Percentiles rank a stretch among this genome's conserved stretches.
These are phyloP conservation scores for Lepidostoma basale DNA, from an alignment of 1,140 invertebrate genomes.

Conservation along the genomic window DNA sequence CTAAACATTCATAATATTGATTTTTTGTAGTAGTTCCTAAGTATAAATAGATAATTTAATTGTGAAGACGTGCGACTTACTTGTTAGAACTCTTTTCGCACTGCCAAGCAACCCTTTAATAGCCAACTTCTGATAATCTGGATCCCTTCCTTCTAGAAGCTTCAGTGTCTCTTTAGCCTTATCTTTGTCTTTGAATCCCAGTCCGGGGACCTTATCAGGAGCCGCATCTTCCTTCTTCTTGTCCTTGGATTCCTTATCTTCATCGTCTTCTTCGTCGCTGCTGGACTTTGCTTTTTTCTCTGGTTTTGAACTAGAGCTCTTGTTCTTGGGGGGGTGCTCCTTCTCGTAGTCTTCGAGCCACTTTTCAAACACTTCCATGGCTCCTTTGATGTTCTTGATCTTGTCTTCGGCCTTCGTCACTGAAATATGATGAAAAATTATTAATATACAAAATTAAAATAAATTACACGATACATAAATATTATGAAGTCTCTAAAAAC, in stretches of 20 bases:
- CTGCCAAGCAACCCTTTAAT: conserved; percentile 68
- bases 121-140: conserved; percentile 69
- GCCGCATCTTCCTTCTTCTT: conserved; percentile 42
- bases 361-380: conserved; percentile 68
- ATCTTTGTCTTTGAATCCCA: conserved; percentile 70
- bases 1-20: too few relatives aligned
- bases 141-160: conserved; percentile 66
- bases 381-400: conserved; percentile 71
- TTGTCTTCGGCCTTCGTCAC: conserved; percentile 74
- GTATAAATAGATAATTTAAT: too few relatives aligned
- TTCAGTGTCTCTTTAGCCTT: conserved; percentile 55
- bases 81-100: conserved; percentile 66
- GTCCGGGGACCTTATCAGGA: conserved; percentile 63
- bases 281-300: conserved; percentile 34
- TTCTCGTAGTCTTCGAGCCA: conserved; percentile 66
- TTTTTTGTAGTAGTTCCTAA: too few relatives aligned
- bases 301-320: conserved; percentile 49
- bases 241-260: conserved; percentile 51
- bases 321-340: conserved; percentile 54
- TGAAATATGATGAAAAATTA: too few relatives aligned
- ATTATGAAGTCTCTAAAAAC: too few relatives aligned
- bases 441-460: too few relatives aligned
- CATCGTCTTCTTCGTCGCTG: conserved; percentile 48
- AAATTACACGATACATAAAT: background rate
- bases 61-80: too few relatives aligned